Evolutionary conservation across 2,797 vertebrate species (phyloP).

Genomic region (Lithobates sylvaticus): DNA sequence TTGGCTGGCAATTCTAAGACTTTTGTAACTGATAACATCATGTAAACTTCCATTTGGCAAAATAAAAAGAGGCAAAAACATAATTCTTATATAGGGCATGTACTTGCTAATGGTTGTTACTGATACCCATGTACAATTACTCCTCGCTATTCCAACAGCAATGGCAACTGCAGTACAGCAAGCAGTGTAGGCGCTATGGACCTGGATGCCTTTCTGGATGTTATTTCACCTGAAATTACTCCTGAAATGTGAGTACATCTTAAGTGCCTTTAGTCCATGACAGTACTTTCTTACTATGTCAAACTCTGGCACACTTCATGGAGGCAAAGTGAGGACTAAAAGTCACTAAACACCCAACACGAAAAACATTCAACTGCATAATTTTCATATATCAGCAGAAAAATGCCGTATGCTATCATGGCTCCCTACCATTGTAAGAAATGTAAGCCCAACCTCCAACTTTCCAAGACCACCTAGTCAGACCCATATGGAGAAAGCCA

Average conservation of each 20-base stretch:
- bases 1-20: background rate
- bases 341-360: background rate
- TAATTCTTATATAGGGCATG: no score
- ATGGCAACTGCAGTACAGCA: constrained; percentile 93
- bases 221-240: constrained; percentile 78
- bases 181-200: constrained; percentile 91
- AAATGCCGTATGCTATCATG: background rate
- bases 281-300: background rate
- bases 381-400: no score
- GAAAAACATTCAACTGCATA: no score
- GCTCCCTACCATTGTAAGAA: no score
- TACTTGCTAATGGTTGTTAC: no score
- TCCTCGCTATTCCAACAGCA: constrained; percentile 79
- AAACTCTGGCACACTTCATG: background rate
- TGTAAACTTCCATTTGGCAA: background rate
- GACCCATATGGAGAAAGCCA: no score
- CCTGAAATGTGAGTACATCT: constrained; percentile 86
- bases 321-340: background rate
- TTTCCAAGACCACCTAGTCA: no score
- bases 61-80: no score
- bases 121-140: no score
- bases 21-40: no score
- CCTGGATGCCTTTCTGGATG: constrained; percentile 91
- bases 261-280: background rate
- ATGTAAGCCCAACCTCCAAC: no score